Evolutionary conservation across 2,797 vertebrate species (phyloP), one percentile per base, ranked within the genome.

Genomic region (Falco peregrinus): DNA sequence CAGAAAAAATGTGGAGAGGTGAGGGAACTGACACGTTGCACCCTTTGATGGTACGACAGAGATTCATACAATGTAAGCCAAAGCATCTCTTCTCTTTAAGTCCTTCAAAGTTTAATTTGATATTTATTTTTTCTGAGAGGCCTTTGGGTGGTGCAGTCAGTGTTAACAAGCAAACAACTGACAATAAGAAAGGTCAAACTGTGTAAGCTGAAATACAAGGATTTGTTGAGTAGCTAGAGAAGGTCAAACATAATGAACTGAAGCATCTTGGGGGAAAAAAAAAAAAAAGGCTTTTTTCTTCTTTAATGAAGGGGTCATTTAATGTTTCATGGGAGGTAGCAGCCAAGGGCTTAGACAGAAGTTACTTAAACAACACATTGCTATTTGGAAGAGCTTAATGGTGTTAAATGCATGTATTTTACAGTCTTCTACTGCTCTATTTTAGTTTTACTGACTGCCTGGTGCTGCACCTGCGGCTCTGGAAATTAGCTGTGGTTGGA

Each of bases 131-230:
- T 92, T 86, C 74, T 63, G 22, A 54, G 70, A 84, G 67, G 14
- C 56, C 25, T 92, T 83, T 80, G 47, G 18, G 74, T 84, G 73
- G 31, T 91, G 48, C 33, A 76, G n/a, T 68, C 57, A 67, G 47
- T 17, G 43, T 73, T 94, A 95, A 91, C 51, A 80, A 33, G 45
- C 74, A 77, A 82, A 60, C 22, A 77, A 70, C 60, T 95, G 81
- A 84, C 59, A 93, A 7, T 82, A 76, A 83, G 67, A 97, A 96
- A 96, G 86, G 89, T 94, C 95, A 90, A 28, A 47, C 41, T 70
- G 26, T 75, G 60, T 77, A 95, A 94, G 77, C 50, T 76, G 92
- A 88, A 95, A 90, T 50, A 67, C 11, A 53, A 82, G 45, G 70
- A 82, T 93, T 92, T 96, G 16, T 63, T 29, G n/a, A 84, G 63